These are phyloP conservation scores for Naja naja DNA, from an alignment of 2,113 vertebrate genomes.

Conservation along the genomic window DNA sequence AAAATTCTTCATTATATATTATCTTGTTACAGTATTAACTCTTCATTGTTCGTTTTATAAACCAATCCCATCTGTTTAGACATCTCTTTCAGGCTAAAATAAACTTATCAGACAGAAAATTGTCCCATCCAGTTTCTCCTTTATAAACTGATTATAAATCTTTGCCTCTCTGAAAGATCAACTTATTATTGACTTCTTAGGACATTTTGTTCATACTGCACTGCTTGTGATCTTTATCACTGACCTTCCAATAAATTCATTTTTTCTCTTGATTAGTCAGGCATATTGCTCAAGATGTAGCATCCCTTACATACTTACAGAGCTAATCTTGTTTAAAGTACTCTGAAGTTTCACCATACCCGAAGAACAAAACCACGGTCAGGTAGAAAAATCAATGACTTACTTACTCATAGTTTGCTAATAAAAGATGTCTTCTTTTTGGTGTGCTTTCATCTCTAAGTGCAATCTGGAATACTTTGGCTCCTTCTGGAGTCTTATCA, in stretches of 20 bases:
- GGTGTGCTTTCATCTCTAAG: constrained; percentile 69
- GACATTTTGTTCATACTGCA: not conserved
- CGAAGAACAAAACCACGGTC: accelerated
- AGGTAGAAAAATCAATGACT: constrained; percentile 9
- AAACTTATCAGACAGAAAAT: not conserved
- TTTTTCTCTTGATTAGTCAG: not conserved
- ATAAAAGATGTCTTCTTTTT: constrained; percentile 83
- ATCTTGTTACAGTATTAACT: not conserved
- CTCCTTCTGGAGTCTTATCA: constrained; percentile 73
- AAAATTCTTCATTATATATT: not conserved
- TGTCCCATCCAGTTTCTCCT: not conserved
- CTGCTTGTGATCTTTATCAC: not conserved
- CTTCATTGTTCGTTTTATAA: not conserved
- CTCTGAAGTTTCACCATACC: not conserved
- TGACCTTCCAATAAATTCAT: not conserved
- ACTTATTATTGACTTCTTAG: not conserved
- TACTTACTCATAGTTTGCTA: constrained; percentile 92
- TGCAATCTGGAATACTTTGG: constrained; percentile 77
- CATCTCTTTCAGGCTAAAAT: not conserved
- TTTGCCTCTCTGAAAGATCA: not conserved
- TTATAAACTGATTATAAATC: not conserved
- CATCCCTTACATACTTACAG: not conserved
- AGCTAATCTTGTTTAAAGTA: not conserved
- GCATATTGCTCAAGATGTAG: not conserved
- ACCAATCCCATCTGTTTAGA: not conserved